Evolutionary conservation across 2,888 invertebrate genomes (phyloP).

Genomic region (Mamestra brassicae): DNA sequence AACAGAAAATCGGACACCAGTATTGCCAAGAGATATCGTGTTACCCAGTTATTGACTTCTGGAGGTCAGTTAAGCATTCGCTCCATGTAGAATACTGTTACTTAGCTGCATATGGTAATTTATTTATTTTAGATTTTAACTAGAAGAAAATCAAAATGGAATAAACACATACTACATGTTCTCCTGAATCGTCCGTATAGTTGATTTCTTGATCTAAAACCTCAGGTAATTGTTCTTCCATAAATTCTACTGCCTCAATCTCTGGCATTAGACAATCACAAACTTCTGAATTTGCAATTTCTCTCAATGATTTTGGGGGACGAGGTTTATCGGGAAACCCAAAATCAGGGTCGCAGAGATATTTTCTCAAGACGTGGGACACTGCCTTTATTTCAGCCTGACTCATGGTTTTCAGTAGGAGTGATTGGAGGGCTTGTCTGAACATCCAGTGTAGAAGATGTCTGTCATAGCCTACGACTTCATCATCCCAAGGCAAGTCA

Average conservation of each 20-base stretch:
- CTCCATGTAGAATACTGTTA: too few species aligned
- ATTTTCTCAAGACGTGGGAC: conserved; percentile 75
- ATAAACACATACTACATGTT: conserved; percentile 52
- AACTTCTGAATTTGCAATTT: conserved; percentile 74
- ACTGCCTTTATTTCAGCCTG: conserved; percentile 70
- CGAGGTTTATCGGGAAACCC: conserved; percentile 79
- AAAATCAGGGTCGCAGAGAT: conserved; percentile 84
- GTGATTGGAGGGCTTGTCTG: conserved; percentile 80
- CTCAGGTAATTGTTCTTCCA: conserved; percentile 72
- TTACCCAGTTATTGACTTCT: too few species aligned
- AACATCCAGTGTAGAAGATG: conserved; percentile 85
- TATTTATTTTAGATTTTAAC: too few species aligned
- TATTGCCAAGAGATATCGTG: too few species aligned
- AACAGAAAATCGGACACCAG: too few species aligned
- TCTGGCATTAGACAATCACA: conserved; percentile 83
- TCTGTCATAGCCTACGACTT: conserved; percentile 78
- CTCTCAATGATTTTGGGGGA: conserved; percentile 71
- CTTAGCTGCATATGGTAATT: too few species aligned
- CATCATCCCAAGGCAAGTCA: conserved; percentile 80
- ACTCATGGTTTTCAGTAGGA: conserved; percentile 73
- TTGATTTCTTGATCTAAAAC: conserved; percentile 10
- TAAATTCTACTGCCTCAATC: conserved; percentile 72
- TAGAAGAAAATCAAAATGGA: not conserved
- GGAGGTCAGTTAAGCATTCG: too few species aligned
- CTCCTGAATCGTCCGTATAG: conserved; percentile 39